Evolutionary conservation across 2,888 invertebrate species (phyloP).

Genomic region (Steromphala cineraria): DNA sequence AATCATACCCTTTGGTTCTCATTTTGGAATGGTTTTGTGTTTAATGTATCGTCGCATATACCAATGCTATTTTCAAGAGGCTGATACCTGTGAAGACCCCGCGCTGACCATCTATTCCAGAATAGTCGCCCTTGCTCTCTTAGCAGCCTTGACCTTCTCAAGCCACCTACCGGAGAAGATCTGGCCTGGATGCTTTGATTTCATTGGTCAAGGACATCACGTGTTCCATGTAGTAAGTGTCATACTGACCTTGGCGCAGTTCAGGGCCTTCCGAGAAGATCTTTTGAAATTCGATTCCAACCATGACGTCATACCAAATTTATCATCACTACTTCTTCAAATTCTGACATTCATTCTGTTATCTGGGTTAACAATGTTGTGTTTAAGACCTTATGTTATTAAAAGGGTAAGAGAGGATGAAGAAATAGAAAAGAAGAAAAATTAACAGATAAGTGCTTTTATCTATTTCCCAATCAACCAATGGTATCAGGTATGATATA

Average conservation of each 20-base stretch:
- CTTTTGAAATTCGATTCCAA: background rate
- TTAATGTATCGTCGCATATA: conserved; percentile 32
- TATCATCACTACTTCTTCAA: background rate
- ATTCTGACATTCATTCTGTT: background rate
- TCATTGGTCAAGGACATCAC: conserved; percentile 55
- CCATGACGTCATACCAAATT: background rate
- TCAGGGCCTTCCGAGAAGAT: conserved; percentile 36
- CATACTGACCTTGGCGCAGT: conserved; percentile 32
- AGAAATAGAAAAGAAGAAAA: background rate
- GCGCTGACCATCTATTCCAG: conserved; percentile 39
- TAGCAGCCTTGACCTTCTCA: conserved; percentile 53
- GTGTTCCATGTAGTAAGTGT: conserved; percentile 45
- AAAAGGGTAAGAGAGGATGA: background rate
- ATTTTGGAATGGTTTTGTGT: conserved; percentile 25
- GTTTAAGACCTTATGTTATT: background rate
- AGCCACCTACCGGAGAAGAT: conserved; percentile 53
- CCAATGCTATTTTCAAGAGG: conserved; percentile 26
- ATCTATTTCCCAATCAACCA: no score
- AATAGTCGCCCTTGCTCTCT: conserved; percentile 24
- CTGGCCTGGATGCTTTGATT: conserved; percentile 52
- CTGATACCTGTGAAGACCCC: conserved; percentile 27
- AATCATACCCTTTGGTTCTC: conserved; percentile 38
- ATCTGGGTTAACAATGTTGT: background rate
- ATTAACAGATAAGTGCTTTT: no score
- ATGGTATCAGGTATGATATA: no score